These are phyloP conservation scores for Hylyphantes graminicola DNA, from an alignment of 1,140 invertebrate species.

Conservation along the genomic window DNA sequence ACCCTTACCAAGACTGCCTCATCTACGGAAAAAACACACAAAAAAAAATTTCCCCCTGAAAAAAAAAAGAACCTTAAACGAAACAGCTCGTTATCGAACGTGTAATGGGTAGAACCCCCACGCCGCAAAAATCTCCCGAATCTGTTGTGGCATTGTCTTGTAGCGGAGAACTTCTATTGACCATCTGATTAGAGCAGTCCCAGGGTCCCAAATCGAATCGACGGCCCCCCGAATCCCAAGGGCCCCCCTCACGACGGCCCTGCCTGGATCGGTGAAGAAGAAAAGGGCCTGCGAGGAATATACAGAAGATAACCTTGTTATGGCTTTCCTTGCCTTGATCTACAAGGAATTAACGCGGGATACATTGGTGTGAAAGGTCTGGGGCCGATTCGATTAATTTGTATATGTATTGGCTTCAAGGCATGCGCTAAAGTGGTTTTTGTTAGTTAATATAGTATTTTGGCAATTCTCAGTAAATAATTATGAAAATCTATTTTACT, in stretches of 20 bases:
- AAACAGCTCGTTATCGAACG: constrained; percentile 7
- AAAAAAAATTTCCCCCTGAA: too few relatives aligned
- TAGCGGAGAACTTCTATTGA: constrained; percentile 25
- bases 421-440: too few relatives aligned
- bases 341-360: constrained; percentile 38
- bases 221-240: background rate
- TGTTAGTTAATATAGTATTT: too few relatives aligned
- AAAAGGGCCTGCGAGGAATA: too few relatives aligned
- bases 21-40: too few relatives aligned
- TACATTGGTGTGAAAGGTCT: background rate
- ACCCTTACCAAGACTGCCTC: too few relatives aligned
- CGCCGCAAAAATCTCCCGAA: background rate
- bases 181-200: constrained; percentile 42
- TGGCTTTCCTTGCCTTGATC: constrained; percentile 18
- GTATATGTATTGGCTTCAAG: too few relatives aligned
- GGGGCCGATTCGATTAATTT: background rate
- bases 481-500: too few relatives aligned
- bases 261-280: too few relatives aligned
- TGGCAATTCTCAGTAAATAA: too few relatives aligned
- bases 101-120: constrained; percentile 6
- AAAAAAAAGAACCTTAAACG: background rate
- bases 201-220: constrained; percentile 47
- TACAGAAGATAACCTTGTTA: constrained; percentile 24
- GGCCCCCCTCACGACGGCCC: background rate
- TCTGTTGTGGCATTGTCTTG: constrained; percentile 36